Evolutionary conservation across 2,888 invertebrate species (phyloP).

Genomic region (Cataglyphis albicans): DNA sequence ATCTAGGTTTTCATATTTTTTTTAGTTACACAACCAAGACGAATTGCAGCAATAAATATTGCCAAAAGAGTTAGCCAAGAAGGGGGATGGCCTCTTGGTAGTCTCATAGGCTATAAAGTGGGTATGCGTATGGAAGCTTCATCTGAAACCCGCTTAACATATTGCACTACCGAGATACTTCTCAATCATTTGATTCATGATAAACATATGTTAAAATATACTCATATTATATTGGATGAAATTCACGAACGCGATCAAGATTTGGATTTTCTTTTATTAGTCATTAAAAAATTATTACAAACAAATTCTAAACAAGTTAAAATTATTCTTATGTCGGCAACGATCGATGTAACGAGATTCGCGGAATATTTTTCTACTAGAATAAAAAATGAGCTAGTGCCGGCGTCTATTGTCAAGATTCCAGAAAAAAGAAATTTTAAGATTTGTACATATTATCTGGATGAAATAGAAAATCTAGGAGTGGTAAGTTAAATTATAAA

Average conservation of each 20-base stretch:
- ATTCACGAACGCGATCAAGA: conserved; percentile 96
- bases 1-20: not conserved
- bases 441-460: conserved; percentile 90
- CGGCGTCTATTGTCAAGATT: conserved; percentile 88
- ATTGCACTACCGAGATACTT: conserved; percentile 89
- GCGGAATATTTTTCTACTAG: conserved; percentile 86
- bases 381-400: conserved; percentile 79
- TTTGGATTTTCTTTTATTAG: conserved; percentile 95
- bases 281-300: conserved; percentile 92
- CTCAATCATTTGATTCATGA: conserved; percentile 91
- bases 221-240: conserved; percentile 92
- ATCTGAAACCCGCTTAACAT: conserved; percentile 90
- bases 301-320: conserved; percentile 90
- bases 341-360: conserved; percentile 90
- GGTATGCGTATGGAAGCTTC: conserved; percentile 89
- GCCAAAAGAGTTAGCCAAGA: conserved; percentile 94
- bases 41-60: conserved; percentile 96
- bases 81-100: conserved; percentile 93
- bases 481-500: conserved; percentile 61
- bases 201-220: conserved; percentile 92
- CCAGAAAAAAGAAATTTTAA: conserved; percentile 87
- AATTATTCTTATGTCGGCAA: conserved; percentile 97
- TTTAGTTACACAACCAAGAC: conserved; percentile 95
- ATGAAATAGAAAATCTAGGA: conserved; percentile 82
- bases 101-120: conserved; percentile 95